Base-by-base conservation (phyloP, 2,113 vertebrate genomes). In the Bombycilla garrulus region DNA sequence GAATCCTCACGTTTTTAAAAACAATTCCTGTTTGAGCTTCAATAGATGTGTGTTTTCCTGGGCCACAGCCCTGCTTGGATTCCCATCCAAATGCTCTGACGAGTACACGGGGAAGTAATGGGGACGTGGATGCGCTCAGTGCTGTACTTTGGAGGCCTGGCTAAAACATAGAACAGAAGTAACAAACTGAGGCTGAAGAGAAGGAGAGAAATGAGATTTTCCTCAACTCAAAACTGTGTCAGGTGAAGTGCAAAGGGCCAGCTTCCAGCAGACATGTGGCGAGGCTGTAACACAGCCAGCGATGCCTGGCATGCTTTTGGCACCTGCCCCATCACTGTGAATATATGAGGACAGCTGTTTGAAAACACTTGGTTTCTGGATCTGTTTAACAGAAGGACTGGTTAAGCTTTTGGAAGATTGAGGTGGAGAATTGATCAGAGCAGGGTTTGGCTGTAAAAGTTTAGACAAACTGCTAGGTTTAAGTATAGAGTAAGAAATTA, bases 81-180 rank as follows among this genome's bases (percentile, higher is more conserved):
- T 94, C 53, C 44, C 36, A 29, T 44, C 61, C 47, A 66, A 38
- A 31, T n/a, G 35, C 47, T 47, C 40, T 42, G 44, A 33, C 15
- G 51, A 17, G 16, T 16, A 11, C 26, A 6, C 11, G 18, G n/a
- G 44, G 45, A 31, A 20, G 42, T 25, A 35, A 47, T 0, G 2
- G 40, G 72, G 44, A n/a, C 0, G 0, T 28, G 54, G 50, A 4
- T 25, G 17, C 8, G 33, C 35, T 38, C 29, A 29, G 0, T 7
- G 33, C n/a, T 72, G 23, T 12, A 1, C 69, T 90, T 78, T 50
- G 74, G 45, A 42, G 29, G 40, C 24, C 47, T 74, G 58, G 29
- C 33, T 77, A 6, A 80, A 78, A 48, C 15, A 40, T 15, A 14
- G 45, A 67, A 4, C 38, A 47, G 36, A 50, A 67, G 10, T 8